Evolutionary conservation across 2,888 invertebrate genomes (phyloP).

Genomic region (Melanostoma mellinum): DNA sequence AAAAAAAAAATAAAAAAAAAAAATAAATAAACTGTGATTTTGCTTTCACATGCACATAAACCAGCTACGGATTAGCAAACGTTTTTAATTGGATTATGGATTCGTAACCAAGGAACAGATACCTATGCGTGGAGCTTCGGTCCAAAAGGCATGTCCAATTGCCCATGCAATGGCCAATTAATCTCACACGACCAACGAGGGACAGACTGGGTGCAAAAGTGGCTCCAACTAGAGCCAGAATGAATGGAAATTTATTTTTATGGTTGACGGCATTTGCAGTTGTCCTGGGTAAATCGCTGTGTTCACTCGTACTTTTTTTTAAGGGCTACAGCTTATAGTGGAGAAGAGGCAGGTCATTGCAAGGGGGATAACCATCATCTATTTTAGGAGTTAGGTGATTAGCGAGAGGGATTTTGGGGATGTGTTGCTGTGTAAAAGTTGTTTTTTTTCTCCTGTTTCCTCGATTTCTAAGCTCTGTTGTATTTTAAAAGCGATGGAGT

Average conservation of each 20-base stretch:
- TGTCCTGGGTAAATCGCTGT: slow-evolving; percentile 33
- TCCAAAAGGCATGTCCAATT: slow-evolving; percentile 53
- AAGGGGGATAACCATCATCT: slow-evolving; percentile 8
- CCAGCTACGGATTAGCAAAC: slow-evolving; percentile 28
- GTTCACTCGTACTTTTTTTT: slow-evolving; percentile 20
- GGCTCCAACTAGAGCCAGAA: slow-evolving; percentile 8
- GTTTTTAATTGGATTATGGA: slow-evolving; percentile 70
- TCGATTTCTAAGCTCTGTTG: not conserved
- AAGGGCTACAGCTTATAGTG: slow-evolving; percentile 7
- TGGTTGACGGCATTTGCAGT: slow-evolving; percentile 46
- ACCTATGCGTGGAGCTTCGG: slow-evolving; percentile 10
- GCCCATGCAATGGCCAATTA: slow-evolving; percentile 63
- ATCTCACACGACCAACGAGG: slow-evolving; percentile 37
- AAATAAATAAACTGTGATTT: slow-evolving; percentile 17
- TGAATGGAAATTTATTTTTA: slow-evolving; percentile 58
- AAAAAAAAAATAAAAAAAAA: slow-evolving; percentile 5
- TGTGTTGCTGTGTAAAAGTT: slow-evolving; percentile 6
- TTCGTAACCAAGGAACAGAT: slow-evolving; percentile 41
- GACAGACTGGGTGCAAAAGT: not conserved
- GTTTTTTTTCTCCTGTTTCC: not conserved
- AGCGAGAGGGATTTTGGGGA: not conserved
- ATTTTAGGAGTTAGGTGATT: not conserved
- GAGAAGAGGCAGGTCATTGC: not conserved
- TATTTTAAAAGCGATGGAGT: not conserved
- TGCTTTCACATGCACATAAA: slow-evolving; percentile 1